A percentile compares a stretch with the other conserved stretches of the same genome.
These are phyloP conservation scores for Myotis myotis DNA, from an alignment of 2,797 vertebrate species.

Conservation along the genomic window DNA sequence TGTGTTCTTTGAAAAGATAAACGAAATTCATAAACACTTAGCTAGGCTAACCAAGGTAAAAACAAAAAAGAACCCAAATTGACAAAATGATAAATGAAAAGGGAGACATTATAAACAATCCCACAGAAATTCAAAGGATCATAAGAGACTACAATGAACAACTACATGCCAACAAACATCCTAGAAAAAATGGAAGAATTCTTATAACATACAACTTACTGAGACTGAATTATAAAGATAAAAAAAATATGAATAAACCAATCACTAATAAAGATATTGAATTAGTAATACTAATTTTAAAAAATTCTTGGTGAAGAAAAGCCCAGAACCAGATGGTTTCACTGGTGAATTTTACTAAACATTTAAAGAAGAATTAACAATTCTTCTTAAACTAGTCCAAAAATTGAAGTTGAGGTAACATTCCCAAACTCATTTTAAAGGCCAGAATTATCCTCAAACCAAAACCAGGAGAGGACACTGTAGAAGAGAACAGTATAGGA, in stretches of 20 bases:
- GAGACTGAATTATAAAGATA: not conserved
- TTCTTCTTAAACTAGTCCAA: not conserved
- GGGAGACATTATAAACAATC: not conserved
- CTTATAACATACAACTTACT: not conserved
- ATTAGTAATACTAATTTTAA: not conserved
- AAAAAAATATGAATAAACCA: not conserved
- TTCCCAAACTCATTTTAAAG: not conserved
- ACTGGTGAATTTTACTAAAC: not conserved
- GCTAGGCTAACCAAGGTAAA: no score
- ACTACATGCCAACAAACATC: not conserved
- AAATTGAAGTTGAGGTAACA: not conserved
- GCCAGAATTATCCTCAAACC: not conserved
- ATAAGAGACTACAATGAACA: not conserved
- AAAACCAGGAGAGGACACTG: not conserved
- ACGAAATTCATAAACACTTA: not conserved
- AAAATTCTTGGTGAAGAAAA: not conserved
- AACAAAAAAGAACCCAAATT: not conserved
- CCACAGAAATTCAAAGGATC: not conserved
- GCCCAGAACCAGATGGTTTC: no score
- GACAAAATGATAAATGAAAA: not conserved
- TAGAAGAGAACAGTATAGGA: no score
- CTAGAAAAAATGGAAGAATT: not conserved
- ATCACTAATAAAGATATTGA: not conserved
- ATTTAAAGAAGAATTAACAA: not conserved
- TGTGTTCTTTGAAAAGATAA: not conserved